A percentile compares a stretch with the other conserved stretches of the same genome.
Conservation (phyloP, 2,888 invertebrate species). For the Lochmaea capreae region DNA sequence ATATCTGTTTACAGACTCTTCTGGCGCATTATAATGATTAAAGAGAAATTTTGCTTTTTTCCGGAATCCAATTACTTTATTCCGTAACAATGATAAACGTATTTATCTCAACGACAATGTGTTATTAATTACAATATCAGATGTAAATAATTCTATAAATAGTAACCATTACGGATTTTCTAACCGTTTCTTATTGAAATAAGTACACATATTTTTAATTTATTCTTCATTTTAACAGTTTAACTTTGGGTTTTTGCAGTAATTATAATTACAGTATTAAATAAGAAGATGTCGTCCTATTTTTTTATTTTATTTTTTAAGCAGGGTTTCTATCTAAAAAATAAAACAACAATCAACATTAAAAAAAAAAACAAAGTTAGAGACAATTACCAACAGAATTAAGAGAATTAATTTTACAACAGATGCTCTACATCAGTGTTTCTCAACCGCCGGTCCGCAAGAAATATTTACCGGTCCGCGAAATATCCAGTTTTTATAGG, state of each 20-base stretch:
- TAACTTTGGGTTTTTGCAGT: no score
- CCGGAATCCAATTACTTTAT: slow-evolving; percentile 15
- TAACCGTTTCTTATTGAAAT: not conserved
- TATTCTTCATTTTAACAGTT: not conserved
- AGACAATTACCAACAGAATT: no score
- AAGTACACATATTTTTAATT: no score
- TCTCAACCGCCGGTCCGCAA: slow-evolving; percentile 2
- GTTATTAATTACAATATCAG: slow-evolving; percentile 7
- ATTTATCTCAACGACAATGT: slow-evolving; percentile 11
- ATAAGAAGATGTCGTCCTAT: no score
- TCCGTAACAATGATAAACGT: slow-evolving; percentile 11
- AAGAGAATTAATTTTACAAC: no score
- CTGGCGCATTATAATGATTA: not conserved
- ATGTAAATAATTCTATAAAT: slow-evolving; percentile 18
- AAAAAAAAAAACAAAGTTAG: no score
- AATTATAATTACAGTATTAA: no score
- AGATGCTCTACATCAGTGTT: no score
- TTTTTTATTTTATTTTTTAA: no score
- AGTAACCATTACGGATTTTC: not conserved
- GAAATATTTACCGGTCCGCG: slow-evolving; percentile 5
- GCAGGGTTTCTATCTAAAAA: no score
- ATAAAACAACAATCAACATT: no score
- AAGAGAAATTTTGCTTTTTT: slow-evolving; percentile 8
- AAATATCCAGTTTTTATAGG: slow-evolving; percentile 5
- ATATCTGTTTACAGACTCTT: slow-evolving; percentile 2